A percentile compares a stretch with the other conserved stretches of the same genome.
Conservation (phyloP, 2,797 vertebrate species). For the Eulemur albifrons region DNA sequence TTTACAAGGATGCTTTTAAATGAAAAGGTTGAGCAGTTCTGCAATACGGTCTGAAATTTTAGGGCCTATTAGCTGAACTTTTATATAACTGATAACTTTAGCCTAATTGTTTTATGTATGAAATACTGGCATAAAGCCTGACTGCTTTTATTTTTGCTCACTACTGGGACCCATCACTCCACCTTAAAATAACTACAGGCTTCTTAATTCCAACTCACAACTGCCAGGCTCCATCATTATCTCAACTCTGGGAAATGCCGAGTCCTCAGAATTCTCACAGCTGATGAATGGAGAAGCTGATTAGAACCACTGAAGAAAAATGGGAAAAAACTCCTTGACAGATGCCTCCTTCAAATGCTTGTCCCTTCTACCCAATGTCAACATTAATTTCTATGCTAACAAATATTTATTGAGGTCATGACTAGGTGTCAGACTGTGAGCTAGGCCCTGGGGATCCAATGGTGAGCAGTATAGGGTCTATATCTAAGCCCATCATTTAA, state of each 20-base stretch:
- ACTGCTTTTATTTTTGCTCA: conserved; percentile 52
- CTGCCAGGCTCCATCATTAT: conserved; percentile 52
- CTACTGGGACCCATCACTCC: conserved; percentile 41
- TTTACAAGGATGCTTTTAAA: conserved; percentile 42
- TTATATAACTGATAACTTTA: conserved; percentile 12
- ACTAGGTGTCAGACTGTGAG: background rate
- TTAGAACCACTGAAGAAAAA: conserved; percentile 16
- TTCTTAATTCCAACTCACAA: conserved; percentile 54
- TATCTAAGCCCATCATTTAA: background rate
- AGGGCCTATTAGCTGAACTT: background rate
- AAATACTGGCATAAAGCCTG: conserved; percentile 34
- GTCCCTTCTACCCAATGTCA: conserved; percentile 17
- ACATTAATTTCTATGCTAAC: conserved; percentile 47
- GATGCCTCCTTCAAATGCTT: conserved; percentile 21
- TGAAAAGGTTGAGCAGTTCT: background rate
- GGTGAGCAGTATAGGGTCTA: background rate
- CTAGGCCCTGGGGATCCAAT: background rate
- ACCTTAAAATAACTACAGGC: conserved; percentile 60
- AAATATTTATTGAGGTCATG: conserved; percentile 42
- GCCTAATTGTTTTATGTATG: conserved; percentile 41
- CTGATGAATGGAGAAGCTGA: conserved; percentile 45
- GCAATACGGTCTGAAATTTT: background rate
- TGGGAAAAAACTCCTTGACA: conserved; percentile 13
- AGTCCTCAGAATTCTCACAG: conserved; percentile 59
- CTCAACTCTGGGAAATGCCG: conserved; percentile 47